Evolutionary conservation across 2,888 invertebrate species (phyloP).

Genomic region (Siphlonurus alternatus): DNA sequence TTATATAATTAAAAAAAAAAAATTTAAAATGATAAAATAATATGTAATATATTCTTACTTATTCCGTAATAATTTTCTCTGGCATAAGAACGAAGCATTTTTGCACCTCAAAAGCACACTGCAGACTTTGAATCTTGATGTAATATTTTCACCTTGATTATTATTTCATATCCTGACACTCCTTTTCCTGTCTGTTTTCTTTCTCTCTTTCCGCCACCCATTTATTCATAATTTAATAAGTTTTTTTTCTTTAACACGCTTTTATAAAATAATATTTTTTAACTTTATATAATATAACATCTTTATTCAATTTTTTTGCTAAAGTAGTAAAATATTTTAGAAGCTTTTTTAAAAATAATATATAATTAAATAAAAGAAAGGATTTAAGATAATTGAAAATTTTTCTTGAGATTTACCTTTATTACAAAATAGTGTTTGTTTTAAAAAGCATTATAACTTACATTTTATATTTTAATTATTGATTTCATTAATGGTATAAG

Average conservation of each 20-base stretch:
- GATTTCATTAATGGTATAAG: too few relatives aligned
- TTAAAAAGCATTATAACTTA: neutral
- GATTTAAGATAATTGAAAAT: neutral
- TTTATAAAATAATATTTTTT: neutral
- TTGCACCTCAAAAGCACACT: too few relatives aligned
- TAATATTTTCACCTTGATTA: neutral
- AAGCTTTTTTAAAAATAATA: neutral
- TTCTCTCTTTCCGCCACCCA: neutral
- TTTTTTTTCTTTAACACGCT: neutral
- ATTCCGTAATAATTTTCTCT: neutral
- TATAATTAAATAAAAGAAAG: neutral
- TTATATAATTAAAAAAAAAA: too few relatives aligned
- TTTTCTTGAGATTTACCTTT: neutral
- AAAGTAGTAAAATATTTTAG: neutral
- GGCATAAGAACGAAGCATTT: too few relatives aligned
- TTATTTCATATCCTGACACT: neutral
- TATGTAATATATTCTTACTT: too few relatives aligned
- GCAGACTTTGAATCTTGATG: too few relatives aligned
- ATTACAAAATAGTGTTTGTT: neutral
- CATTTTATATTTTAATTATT: neutral
- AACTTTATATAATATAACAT: neutral
- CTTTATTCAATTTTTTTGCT: too few relatives aligned
- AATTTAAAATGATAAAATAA: too few relatives aligned
- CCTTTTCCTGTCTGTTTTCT: too few relatives aligned
- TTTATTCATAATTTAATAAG: neutral